Evolutionary conservation across 2,113 vertebrate species (phyloP).

Genomic region (Trichomycterus rosablanca): DNA sequence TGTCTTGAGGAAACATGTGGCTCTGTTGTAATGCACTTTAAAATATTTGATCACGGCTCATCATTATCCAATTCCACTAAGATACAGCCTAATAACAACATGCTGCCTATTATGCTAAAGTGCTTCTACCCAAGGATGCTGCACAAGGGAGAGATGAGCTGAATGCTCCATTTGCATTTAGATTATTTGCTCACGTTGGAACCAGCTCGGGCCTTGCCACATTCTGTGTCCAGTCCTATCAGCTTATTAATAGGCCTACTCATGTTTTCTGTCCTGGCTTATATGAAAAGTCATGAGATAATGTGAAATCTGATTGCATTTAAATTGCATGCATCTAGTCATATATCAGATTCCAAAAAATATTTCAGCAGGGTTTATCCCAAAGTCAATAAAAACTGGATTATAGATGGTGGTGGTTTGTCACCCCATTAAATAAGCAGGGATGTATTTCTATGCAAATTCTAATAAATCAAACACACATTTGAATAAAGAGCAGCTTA

Average conservation of each 20-base stretch:
- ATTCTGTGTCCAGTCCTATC: slow-evolving; percentile 20
- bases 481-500: slow-evolving; percentile 4
- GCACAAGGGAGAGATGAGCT: slow-evolving; percentile 32
- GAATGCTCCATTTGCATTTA: slow-evolving; percentile 63
- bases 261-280: slow-evolving; percentile 24
- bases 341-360: slow-evolving; percentile 15
- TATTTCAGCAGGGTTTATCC: too few species aligned
- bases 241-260: slow-evolving; percentile 26
- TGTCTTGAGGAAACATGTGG: not conserved
- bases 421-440: slow-evolving; percentile 8
- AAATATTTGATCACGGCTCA: slow-evolving; percentile 43
- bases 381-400: slow-evolving; percentile 25
- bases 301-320: slow-evolving; percentile 12
- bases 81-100: slow-evolving; percentile 37
- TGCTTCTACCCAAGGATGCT: slow-evolving; percentile 46
- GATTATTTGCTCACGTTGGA: slow-evolving; percentile 49
- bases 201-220: slow-evolving; percentile 26
- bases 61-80: slow-evolving; percentile 39
- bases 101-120: slow-evolving; percentile 51
- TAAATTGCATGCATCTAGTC: slow-evolving; percentile 1
- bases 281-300: slow-evolving; percentile 21
- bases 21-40: slow-evolving; percentile 33
- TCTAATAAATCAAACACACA: not conserved
- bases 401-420: slow-evolving; percentile 9
- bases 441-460: slow-evolving; percentile 9